Evolutionary conservation across 2,113 vertebrate genomes (phyloP).

Genomic region (Lasiurus borealis): DNA sequence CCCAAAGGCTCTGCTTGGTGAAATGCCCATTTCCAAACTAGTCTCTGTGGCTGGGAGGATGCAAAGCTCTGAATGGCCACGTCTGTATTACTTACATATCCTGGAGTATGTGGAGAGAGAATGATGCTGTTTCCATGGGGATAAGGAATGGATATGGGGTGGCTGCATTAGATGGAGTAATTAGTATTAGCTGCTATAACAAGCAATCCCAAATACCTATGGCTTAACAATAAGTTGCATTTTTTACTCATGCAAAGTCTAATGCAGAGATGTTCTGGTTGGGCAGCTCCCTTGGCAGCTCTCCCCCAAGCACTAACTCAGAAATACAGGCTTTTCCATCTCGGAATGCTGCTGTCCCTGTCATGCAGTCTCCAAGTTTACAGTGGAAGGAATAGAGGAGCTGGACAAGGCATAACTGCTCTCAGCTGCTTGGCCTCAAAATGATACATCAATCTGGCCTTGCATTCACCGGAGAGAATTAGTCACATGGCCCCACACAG

Average conservation of each 20-base stretch:
- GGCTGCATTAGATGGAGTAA: background rate
- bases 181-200: slow-evolving; percentile 23
- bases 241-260: slow-evolving; percentile 1
- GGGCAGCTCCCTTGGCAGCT: slow-evolving; percentile 30
- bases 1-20: background rate
- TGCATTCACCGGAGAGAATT: background rate
- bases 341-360: background rate
- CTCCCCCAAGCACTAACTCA: slow-evolving; percentile 28
- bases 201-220: background rate
- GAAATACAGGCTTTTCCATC: slow-evolving; percentile 1
- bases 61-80: background rate
- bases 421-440: slow-evolving; percentile 57
- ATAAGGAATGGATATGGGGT: background rate
- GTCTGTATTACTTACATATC: background rate
- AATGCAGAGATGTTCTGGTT: slow-evolving; percentile 9
- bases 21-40: background rate
- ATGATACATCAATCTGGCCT: background rate
- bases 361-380: background rate
- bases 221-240: background rate
- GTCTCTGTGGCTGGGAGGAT: background rate
- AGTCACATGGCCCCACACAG: background rate
- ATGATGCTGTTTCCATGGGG: background rate
- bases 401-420: slow-evolving; percentile 12
- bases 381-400: background rate
- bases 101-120: background rate